Base-by-base conservation (phyloP, 2,113 vertebrate species). In the Antechinus flavipes region DNA sequence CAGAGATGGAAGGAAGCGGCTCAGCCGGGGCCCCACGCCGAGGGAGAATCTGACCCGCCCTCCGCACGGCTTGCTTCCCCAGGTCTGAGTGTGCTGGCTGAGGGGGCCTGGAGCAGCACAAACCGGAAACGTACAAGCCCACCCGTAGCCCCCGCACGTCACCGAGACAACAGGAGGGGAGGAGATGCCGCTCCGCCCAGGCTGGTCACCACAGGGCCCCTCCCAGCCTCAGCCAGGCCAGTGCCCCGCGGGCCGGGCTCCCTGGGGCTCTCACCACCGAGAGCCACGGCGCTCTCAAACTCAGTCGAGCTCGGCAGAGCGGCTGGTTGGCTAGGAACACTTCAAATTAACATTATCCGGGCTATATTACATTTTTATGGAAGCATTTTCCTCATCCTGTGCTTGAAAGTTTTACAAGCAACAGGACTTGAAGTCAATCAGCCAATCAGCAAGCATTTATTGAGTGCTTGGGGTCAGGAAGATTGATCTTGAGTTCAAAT, bases 1-100 rank as follows among this genome's bases (percentile, higher is more conserved):
- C 47, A 93, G 94, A 93, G 94, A 93, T 92, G 93, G 93, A 92
- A 96, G 97, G 96, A 97, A 97, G 89, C 47, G 16, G 89, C 55
- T 90, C 8, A 2, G 90, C 53, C n/a, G 49, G 16, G 8, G n/a
- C 19, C 42, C 16, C 19, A 8, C 35, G 7, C n/a, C 8, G 19
- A 23, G n/a, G 2, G 7, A 42, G 68, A n/a, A 84, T 84, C 68
- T 84, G 68, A 84, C n/a, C 35, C 6, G 16, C n/a, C 35, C 68
- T 84, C 16, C 23, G 35, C 8, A 23, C 11, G 6, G 68, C 68
- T 84, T 23, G 7, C 68, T 84, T 84, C 68, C 68, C 68, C 35
- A 84, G 42, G n/a, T n/a, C 68, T 23, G 35, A 5, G 58, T 35
- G 5, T 14, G 11, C 61, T 35, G 61, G 35, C 11, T n/a, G 30